Base-by-base conservation (phyloP, 1,140 invertebrate genomes). In the Mamestra configurata region DNA sequence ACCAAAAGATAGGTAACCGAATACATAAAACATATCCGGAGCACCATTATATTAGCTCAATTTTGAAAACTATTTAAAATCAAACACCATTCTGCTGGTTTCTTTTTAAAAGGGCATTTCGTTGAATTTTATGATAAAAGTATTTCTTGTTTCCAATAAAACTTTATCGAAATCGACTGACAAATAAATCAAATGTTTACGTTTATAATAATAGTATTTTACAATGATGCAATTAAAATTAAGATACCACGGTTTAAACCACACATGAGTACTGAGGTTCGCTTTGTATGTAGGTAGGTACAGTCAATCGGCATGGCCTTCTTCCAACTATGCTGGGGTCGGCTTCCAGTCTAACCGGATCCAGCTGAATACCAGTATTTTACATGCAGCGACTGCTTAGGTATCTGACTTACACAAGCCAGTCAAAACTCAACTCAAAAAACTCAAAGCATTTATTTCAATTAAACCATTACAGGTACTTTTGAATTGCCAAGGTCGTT, bases 21-120 rank as follows among this genome's bases (percentile, higher is more conserved):
- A 27, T 18, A 13, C 31, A 35, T 8, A 18, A 61, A 61, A 37
- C 6, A 18, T 18, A 61, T 35, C 31, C 59, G 27, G 3, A 61
- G 10, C 31, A 37, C 31, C 59, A 61, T 61, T 37, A 2, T 18
- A 24, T 35, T 61, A 24, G 8, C 15, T 5, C 11, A 61, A 22
- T 13, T 22, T n/a, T 57, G 15, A 59, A 59, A 59, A 59, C 57
- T 59, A 59, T 40, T 40, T 53, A 22, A 53, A 22, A 53, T 53
- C 1, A 24, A 53, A 53, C 51, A 22, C 1, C 51, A 53, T 53
- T 10, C 18, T 22, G 10, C 8, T 7, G 7, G 22, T 20, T 53
- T 53, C n/a, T n/a, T 6, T 49, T n/a, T 18, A n/a, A 10, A 22
- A 10, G 10, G 20, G 20, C 20, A 5, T 55, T 4, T 8, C 18